Base-by-base conservation (phyloP, 2,888 invertebrate species). In the Acrobeloides nanus region DNA sequence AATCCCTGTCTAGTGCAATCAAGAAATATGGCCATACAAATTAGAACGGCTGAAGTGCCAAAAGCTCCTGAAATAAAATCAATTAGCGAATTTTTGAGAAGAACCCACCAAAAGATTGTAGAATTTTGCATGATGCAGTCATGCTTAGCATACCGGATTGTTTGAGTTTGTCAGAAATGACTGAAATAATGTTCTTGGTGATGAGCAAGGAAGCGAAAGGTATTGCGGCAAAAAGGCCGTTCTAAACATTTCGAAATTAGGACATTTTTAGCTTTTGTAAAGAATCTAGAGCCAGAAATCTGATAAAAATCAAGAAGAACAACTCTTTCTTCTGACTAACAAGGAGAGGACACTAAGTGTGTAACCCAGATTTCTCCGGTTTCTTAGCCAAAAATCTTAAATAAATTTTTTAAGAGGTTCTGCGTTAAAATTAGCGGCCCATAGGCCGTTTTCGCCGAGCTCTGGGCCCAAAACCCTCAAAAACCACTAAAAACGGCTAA, bases 1-100 rank as follows among this genome's bases (percentile, higher is more conserved):
- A 60, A 38, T 3, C 34, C 46, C 7, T 56, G 59, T 38, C 51
- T 48, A 3, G 55, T 54, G 41, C 68, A 68, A 37, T 65, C 61
- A 1, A 62, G 58, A 29, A 61, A 59, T 12, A 55, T 46, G 6
- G 61, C 62, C 17, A 68, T 42, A 12, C 46, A 39, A 18, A 64
- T 43, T 32, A 66, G 31, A 2, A 29, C 20, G 17, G 27, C 24
- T 5, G 53, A 41, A 6, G 55, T 38, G 8, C 53, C 53, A 7
- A 53, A 21, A 20, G 23, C 25, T 4, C 53, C 50, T 50, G 53
- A 24, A 50, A 50, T 18, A 25, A 1, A n/a, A 20, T 20, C 7
- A 12, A 31, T 44, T 42, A 6, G 10, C 8, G 17, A 35, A 8
- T 8, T 17, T 40, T 12, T 6, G 45, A 25, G n/a, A 7, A 35